Base-by-base conservation (phyloP, 2,113 vertebrate species). In the Ictalurus furcatus region DNA sequence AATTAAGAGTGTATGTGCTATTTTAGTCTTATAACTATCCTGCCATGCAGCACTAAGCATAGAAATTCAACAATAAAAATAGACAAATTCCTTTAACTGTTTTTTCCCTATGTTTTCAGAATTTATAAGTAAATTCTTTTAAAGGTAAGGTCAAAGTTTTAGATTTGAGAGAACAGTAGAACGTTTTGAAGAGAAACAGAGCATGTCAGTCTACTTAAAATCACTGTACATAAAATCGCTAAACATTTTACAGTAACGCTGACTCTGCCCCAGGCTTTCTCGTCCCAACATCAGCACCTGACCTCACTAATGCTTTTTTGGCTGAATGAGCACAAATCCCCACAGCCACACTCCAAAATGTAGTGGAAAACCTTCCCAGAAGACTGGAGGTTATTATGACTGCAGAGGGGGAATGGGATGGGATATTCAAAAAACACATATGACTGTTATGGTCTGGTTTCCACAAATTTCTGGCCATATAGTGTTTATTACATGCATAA, bases 311-410 rank as follows among this genome's bases (percentile, higher is more conserved):
- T 59, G 79, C 79, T 34, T 17, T 59, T 34, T 1, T 37, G n/a
- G 54, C n/a, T 82, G 79, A 82, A 82, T 82, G 79, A 81, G 16
- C 54, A 82, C n/a, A 58, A 59, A 58, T 59, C 30, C 54, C 54
- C n/a, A 59, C 11, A 37, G 79, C 3, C 44, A 30, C 1, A 4
- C 54, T 58, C 17, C n/a, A 59, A 34, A 82, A 21, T 4, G 2
- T 21, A 59, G 30, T 82, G n/a, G 79, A 59, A 28, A 59, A 30
- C n/a, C 12, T 59, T 58, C n/a, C 54, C 17, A 34, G 30, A 82
- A 82, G n/a, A 82, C 17, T 82, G 54, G 54, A 23, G n/a, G 8
- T 82, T 82, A 82, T 59, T n/a, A 28, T 59, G 34, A 80, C 78
- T 59, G 79, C 5, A n/a, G n/a, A 54, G 48, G 25, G 6, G 13